These are phyloP conservation scores for Drepanosiphum platanoidis DNA, from an alignment of 2,888 invertebrate genomes.

Conservation along the genomic window DNA sequence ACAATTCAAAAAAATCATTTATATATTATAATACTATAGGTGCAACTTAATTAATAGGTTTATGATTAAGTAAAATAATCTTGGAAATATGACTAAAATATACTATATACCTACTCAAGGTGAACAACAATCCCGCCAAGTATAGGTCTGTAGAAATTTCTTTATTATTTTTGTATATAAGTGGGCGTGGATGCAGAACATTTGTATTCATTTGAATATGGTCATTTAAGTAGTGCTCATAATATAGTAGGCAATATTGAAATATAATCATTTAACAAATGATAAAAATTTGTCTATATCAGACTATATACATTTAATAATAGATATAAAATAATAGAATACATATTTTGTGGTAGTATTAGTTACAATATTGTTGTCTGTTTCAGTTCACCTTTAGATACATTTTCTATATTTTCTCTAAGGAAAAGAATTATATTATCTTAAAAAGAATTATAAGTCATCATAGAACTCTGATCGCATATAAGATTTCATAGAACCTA, in stretches of 20 bases:
- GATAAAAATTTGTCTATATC: neutral
- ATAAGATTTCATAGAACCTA: no score
- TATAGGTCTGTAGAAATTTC: slow-evolving; percentile 15
- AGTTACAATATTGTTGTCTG: no score
- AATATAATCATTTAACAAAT: neutral
- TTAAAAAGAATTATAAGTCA: no score
- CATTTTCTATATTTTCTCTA: no score
- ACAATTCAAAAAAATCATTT: neutral
- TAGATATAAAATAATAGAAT: no score
- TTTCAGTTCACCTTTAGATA: no score
- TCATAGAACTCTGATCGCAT: no score
- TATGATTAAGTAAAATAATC: neutral
- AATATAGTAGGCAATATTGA: neutral
- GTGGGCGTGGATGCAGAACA: slow-evolving; percentile 12
- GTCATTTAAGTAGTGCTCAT: neutral
- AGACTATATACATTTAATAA: neutral
- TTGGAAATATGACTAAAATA: slow-evolving; percentile 22
- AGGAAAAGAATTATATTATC: no score
- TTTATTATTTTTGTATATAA: slow-evolving; percentile 6
- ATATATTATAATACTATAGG: neutral
- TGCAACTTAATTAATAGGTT: neutral
- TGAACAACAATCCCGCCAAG: slow-evolving; percentile 37
- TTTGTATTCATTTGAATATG: neutral
- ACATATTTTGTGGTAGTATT: no score
- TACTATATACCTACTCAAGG: slow-evolving; percentile 22